Percentiles rank a stretch among this genome's conserved stretches.
Evolutionary conservation across 2,113 vertebrate species (phyloP).

Genomic region (Pantherophis guttatus): DNA sequence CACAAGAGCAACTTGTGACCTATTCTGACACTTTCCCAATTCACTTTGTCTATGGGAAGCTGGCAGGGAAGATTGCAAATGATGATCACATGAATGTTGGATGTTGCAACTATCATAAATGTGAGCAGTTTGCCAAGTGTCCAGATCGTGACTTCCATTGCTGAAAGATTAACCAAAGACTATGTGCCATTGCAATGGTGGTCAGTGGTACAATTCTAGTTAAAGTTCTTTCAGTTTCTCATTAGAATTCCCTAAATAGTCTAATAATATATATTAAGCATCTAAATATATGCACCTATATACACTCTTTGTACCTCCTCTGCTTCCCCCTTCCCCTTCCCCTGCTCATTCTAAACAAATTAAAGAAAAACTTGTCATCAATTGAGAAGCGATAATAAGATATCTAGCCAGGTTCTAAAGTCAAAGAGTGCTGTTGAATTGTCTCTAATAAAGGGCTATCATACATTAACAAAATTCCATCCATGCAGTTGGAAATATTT

Average conservation of each 20-base stretch:
- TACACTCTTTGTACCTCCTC: neutral
- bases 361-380: neutral
- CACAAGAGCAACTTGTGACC: neutral
- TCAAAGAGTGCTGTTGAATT: neutral
- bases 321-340: neutral
- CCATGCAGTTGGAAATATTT: neutral
- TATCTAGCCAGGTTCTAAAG: neutral
- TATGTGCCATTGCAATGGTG: neutral
- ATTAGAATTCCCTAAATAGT: slow-evolving; percentile 5
- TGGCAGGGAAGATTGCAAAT: neutral
- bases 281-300: neutral
- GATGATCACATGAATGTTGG: neutral
- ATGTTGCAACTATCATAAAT: neutral
- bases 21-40: neutral
- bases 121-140: neutral
- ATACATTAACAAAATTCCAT: neutral
- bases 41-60: neutral
- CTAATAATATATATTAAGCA: neutral
- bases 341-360: neutral
- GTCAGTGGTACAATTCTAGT: slow-evolving; percentile 15
- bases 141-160: neutral
- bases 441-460: neutral
- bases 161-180: neutral
- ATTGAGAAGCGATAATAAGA: neutral
- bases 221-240: slow-evolving; percentile 40